Conservation (phyloP, 2,797 vertebrate species). For the Fratercula arctica region DNA sequence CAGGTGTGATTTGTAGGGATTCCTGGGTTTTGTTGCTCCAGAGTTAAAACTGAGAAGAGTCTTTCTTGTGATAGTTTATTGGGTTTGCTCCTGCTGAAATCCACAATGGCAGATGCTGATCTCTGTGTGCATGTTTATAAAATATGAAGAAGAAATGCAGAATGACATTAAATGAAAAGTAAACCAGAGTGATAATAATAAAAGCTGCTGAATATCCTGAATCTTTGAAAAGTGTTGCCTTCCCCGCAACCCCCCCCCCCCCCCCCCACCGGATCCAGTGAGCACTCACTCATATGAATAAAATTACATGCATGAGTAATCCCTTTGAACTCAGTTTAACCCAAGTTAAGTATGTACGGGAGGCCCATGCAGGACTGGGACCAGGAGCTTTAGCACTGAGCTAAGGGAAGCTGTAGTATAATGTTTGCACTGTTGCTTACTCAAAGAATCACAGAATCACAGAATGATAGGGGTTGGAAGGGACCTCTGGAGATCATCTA, state of each 20-base stretch:
- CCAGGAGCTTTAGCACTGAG: neutral
- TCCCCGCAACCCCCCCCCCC: no score
- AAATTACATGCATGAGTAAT: conserved; percentile 51
- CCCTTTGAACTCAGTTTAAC: conserved; percentile 57
- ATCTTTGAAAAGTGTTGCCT: conserved; percentile 35
- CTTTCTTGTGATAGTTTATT: neutral
- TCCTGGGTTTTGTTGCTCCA: neutral
- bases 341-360: neutral
- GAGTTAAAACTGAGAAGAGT: neutral
- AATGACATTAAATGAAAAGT: conserved; percentile 29
- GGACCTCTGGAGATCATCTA: no score
- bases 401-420: neutral
- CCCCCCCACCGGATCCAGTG: neutral
- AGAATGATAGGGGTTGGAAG: no score
- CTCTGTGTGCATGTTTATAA: neutral
- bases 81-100: neutral
- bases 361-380: neutral
- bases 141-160: neutral
- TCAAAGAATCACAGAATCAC: no score
- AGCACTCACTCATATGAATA: conserved; percentile 60
- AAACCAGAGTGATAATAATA: conserved; percentile 48
- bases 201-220: conserved; percentile 21
- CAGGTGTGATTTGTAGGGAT: neutral
- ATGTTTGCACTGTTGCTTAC: conserved; percentile 37
- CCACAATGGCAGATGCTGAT: neutral